These are phyloP conservation scores for Cerceris ruficornis DNA, from an alignment of 2,888 invertebrate species.

Conservation along the genomic window DNA sequence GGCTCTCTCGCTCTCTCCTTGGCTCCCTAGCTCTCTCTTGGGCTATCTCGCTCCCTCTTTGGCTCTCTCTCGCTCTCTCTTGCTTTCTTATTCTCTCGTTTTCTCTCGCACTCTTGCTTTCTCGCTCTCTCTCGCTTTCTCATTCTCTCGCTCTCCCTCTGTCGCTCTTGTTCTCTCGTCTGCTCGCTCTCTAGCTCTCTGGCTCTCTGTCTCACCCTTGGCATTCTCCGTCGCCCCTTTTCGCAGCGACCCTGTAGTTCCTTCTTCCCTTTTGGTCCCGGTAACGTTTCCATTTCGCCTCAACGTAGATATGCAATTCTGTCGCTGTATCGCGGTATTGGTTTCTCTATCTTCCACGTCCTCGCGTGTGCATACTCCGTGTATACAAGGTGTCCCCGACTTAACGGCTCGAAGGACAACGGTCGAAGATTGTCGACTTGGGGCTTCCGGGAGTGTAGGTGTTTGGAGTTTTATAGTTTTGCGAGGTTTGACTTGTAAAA, in stretches of 20 bases:
- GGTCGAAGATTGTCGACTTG: no score
- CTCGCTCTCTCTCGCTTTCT: no score
- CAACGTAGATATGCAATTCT: conserved; percentile 14
- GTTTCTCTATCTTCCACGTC: not conserved
- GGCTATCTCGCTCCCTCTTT: no score
- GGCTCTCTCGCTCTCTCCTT: conserved; percentile 15
- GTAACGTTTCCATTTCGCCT: conserved; percentile 2
- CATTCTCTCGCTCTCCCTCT: no score
- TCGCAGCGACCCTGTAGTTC: not conserved
- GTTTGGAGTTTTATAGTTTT: no score
- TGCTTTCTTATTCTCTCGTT: no score
- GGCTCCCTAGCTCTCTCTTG: not conserved
- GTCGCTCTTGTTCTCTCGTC: no score
- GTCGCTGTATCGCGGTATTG: not conserved
- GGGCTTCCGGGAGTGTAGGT: no score
- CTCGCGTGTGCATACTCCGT: not conserved
- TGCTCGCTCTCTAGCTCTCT: not conserved
- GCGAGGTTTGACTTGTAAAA: no score
- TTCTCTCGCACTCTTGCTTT: no score
- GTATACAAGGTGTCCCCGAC: not conserved
- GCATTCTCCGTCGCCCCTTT: not conserved
- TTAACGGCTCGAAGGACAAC: no score
- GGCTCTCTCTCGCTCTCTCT: no score
- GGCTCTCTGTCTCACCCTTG: conserved; percentile 4
- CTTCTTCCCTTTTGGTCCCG: not conserved